phyloP scores from a whole-genome alignment of 2,888 invertebrate genomes.

The Sialis lutaria region DNA sequence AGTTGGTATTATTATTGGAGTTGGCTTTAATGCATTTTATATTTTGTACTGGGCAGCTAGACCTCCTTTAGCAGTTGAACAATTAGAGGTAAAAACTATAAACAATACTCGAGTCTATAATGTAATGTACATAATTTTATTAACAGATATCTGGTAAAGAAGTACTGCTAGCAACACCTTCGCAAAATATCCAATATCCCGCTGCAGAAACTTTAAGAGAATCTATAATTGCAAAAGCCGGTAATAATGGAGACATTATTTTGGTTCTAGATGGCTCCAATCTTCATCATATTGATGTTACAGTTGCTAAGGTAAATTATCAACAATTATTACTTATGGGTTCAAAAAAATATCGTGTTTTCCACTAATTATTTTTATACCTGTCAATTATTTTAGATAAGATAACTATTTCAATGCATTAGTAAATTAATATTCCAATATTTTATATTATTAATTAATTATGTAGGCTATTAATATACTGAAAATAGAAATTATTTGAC shows the following conservation, averaged over 20 bases:
- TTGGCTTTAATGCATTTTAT: constrained; percentile 29
- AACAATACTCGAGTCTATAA: neutral
- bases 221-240: constrained; percentile 19
- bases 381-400: too few species aligned
- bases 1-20: constrained; percentile 44
- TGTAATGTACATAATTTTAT: too few species aligned
- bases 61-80: constrained; percentile 19
- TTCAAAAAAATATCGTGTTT: too few species aligned
- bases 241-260: constrained; percentile 4
- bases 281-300: constrained; percentile 38
- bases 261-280: constrained; percentile 32
- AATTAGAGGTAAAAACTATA: neutral
- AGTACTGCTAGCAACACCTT: constrained; percentile 43
- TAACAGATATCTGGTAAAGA: constrained; percentile 21
- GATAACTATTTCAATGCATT: too few species aligned
- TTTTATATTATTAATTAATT: too few species aligned
- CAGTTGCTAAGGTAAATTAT: constrained; percentile 35
- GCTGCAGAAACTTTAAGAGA: constrained; percentile 57
- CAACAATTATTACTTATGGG: too few species aligned
- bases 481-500: too few species aligned
- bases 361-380: too few species aligned
- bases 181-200: constrained; percentile 60
- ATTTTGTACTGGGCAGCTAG: constrained; percentile 34
- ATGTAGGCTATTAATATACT: too few species aligned
- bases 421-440: too few species aligned